Base-by-base conservation (phyloP, 2,797 vertebrate species). In the Characodon lateralis region DNA sequence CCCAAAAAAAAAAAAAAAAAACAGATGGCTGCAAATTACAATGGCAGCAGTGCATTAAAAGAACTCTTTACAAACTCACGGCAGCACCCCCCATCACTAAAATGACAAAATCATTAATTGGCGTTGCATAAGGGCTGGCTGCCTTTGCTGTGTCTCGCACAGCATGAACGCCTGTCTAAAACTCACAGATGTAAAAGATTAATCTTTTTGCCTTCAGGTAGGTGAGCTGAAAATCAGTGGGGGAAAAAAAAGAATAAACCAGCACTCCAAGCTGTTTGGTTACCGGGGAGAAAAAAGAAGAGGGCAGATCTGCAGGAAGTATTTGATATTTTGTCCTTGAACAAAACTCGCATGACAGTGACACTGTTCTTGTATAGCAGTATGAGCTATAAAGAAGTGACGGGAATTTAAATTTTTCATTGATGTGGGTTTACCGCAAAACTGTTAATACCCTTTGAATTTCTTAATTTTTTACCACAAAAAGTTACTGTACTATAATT, bases 21-120 rank as follows among this genome's bases (percentile, higher is more conserved):
- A 69, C 97, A 98, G 97, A 99, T 99, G 98, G 97, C 73, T 93
- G 87, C 95, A 92, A 95, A 97, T 97, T 97, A 97, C 96, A 93
- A 91, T 93, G 91, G 95, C 93, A 83, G 95, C 95, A 95, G 96
- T 93, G 95, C 90, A 83, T 94, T 93, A 95, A 93, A 91, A 95
- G 95, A 94, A 91, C 93, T 93, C 84, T 20, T 92, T 95, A 95
- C 96, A 96, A 96, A 96, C 94, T 95, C 94, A 85, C 92, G 84
- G 89, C 82, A 82, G 79, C 82, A 24, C 24, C 95, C 95, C 93
- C 96, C 94, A 89, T 96, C 96, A 93, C 41, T 74, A 83, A 92
- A 93, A 95, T 97, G 97, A 98, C 96, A 97, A 98, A 97, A 96
- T 96, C 95, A 97, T 97, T 97, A 95, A 97, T 97, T 97, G 96